Evolutionary conservation across 1,140 invertebrate species (phyloP).

Genomic region (Drosophila jambulina): DNA sequence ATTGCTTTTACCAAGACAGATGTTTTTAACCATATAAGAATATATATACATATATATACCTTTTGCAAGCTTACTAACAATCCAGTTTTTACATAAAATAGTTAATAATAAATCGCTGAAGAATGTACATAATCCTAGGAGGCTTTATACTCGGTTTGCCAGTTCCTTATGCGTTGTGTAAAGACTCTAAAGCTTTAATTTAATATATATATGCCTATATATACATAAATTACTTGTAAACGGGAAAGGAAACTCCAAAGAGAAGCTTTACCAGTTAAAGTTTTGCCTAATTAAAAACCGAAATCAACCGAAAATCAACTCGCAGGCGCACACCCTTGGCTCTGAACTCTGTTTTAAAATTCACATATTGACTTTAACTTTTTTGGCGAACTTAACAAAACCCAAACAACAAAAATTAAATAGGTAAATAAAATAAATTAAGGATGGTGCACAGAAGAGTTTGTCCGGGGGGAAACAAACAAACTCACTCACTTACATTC

Average conservation of each 20-base stretch:
- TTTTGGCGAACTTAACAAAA: constrained; percentile 15
- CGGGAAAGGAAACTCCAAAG: constrained; percentile 25
- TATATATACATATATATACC: constrained; percentile 36
- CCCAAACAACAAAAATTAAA: constrained; percentile 3
- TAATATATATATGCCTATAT: constrained; percentile 35
- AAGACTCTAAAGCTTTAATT: constrained; percentile 64
- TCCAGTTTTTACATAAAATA: constrained; percentile 41
- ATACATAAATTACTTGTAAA: constrained; percentile 13
- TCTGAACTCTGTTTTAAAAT: constrained; percentile 31
- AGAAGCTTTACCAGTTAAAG: constrained; percentile 45
- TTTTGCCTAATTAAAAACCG: constrained; percentile 59
- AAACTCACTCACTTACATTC: constrained; percentile 28
- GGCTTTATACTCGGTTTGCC: constrained; percentile 63
- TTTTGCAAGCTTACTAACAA: constrained; percentile 44
- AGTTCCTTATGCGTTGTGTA: constrained; percentile 71
- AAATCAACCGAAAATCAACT: constrained; percentile 38
- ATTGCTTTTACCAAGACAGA: constrained; percentile 55
- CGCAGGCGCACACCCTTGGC: neutral
- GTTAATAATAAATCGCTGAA: constrained; percentile 33
- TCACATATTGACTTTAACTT: constrained; percentile 65
- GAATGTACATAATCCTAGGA: constrained; percentile 47
- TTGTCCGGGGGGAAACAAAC: constrained; percentile 32
- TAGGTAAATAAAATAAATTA: constrained; percentile 5
- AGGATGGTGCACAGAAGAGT: constrained; percentile 28
- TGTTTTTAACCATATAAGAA: constrained; percentile 37